Evolutionary conservation across 2,797 vertebrate genomes (phyloP).

Genomic region (Sparus aurata): DNA sequence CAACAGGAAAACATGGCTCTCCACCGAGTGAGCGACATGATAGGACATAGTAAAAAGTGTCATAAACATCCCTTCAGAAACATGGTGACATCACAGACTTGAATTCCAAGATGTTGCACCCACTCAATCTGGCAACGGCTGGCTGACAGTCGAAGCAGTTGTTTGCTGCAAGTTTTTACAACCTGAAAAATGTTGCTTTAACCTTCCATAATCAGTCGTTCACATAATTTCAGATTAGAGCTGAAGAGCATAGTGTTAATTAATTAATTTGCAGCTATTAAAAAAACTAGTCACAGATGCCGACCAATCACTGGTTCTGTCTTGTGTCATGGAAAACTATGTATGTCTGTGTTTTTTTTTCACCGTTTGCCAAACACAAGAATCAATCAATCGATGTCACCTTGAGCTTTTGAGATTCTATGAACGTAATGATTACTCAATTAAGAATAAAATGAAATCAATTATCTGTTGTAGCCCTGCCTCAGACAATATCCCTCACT

Average conservation of each 20-base stretch:
- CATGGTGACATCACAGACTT: background rate
- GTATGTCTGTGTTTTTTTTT: background rate
- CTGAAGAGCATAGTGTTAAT: too few species aligned
- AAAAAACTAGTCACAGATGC: background rate
- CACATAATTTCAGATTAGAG: too few species aligned
- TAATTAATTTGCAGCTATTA: too few species aligned
- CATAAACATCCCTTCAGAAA: background rate
- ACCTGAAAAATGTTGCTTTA: background rate
- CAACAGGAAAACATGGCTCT: background rate
- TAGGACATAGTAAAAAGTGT: background rate
- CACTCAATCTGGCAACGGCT: background rate
- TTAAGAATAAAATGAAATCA: background rate
- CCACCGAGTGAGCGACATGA: background rate
- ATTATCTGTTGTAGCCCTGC: too few species aligned
- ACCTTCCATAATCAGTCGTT: too few species aligned
- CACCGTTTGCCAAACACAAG: too few species aligned
- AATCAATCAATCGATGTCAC: too few species aligned
- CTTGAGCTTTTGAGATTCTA: background rate
- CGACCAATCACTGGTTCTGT: too few species aligned
- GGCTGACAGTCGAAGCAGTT: background rate
- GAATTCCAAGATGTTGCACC: background rate
- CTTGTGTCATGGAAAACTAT: too few species aligned
- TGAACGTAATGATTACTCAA: background rate
- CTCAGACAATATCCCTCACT: background rate
- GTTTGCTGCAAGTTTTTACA: background rate